Conservation (phyloP, 2,797 vertebrate species). For the Poecilia wingei region DNA sequence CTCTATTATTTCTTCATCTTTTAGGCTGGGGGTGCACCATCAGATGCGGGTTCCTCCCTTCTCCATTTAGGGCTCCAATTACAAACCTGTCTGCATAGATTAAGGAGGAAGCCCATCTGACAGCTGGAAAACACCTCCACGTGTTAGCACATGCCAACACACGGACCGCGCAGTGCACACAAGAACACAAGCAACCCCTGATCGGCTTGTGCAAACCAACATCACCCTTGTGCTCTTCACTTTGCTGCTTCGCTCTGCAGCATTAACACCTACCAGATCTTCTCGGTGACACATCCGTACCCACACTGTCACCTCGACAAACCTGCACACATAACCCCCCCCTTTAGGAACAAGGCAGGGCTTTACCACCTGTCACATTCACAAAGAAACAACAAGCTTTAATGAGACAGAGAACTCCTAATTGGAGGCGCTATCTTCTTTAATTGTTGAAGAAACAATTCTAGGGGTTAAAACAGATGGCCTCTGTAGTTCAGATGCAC, state of each 20-base stretch:
- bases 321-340: conserved; percentile 22
- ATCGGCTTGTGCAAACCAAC: conserved; percentile 32
- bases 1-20: conserved; percentile 61
- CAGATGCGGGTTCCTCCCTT: conserved; percentile 26
- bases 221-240: conserved; percentile 18
- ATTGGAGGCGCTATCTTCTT: conserved; percentile 65
- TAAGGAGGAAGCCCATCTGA: conserved; percentile 64
- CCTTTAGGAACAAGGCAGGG: conserved; percentile 30
- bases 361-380: conserved; percentile 51
- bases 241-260: conserved; percentile 14
- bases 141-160: conserved; percentile 22
- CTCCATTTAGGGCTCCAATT: conserved; percentile 61
- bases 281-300: conserved; percentile 1
- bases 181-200: conserved; percentile 40
- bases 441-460: conserved; percentile 69
- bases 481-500: conserved; percentile 32
- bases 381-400: conserved; percentile 47
- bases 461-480: conserved; percentile 41
- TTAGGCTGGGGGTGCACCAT: conserved; percentile 40
- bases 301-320: conserved; percentile 22
- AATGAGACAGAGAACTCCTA: conserved; percentile 67
- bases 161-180: conserved; percentile 15
- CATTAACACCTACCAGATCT: conserved; percentile 42
- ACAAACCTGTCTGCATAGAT: conserved; percentile 74
- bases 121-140: conserved; percentile 56